Conservation (phyloP, 2,797 vertebrate species). For the Heliangelus exortis region DNA sequence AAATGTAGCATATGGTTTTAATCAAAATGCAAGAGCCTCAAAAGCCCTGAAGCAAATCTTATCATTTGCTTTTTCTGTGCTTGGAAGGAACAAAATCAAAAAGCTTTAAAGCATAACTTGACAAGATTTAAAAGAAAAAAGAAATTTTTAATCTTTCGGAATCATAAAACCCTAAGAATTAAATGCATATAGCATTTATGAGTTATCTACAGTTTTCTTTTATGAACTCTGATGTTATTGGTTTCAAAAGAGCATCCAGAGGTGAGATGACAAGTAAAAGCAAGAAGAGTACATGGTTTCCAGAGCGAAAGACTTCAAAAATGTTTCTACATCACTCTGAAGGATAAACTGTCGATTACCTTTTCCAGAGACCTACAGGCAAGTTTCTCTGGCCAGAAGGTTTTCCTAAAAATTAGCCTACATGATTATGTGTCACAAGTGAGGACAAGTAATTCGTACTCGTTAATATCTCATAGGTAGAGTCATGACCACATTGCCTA, state of each 20-base stretch:
- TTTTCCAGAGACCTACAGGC: not conserved
- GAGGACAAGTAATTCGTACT: not conserved
- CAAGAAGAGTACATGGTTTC: not conserved
- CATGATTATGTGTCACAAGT: not conserved
- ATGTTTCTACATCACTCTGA: not conserved
- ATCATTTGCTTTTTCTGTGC: not conserved
- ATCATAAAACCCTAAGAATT: not conserved
- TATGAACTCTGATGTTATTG: not conserved
- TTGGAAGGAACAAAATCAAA: conserved; percentile 10
- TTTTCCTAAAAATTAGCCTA: not conserved
- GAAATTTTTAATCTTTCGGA: not conserved
- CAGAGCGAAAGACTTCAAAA: not conserved
- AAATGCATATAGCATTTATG: not conserved
- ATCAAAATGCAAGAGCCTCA: not conserved
- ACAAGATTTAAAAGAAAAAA: not conserved
- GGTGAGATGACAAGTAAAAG: not conserved
- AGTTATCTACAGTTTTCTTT: not conserved
- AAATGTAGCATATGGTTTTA: conserved; percentile 8
- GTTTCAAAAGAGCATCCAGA: not conserved
- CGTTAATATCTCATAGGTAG: not conserved
- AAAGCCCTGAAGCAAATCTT: not conserved
- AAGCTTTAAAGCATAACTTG: not conserved
- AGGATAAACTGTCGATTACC: not conserved
- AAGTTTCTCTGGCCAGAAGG: not conserved
- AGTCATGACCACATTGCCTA: not conserved